These are phyloP conservation scores for Patella vulgata DNA, from an alignment of 1,140 invertebrate genomes.

Conservation along the genomic window DNA sequence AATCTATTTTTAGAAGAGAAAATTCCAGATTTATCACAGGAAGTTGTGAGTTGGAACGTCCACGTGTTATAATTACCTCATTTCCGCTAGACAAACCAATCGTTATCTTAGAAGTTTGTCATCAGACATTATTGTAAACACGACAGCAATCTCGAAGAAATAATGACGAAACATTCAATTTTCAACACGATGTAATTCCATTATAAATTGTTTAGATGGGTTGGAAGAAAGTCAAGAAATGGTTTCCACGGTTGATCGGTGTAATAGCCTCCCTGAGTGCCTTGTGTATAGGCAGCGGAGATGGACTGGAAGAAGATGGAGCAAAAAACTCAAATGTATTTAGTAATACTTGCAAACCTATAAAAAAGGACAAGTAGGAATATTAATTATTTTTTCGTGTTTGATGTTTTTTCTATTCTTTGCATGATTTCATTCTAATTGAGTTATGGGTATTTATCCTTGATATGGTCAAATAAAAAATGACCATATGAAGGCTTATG, in stretches of 20 bases:
- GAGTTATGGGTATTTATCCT: not conserved
- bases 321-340: not conserved
- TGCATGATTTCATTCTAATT: slow-evolving; percentile 1
- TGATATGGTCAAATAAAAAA: too few species aligned
- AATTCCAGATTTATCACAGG: too few species aligned
- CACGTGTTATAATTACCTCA: too few species aligned
- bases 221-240: slow-evolving; percentile 34
- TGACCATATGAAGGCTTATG: too few species aligned
- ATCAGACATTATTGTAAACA: not conserved
- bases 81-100: too few species aligned
- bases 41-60: too few species aligned
- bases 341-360: slow-evolving; percentile 5
- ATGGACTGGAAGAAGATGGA: slow-evolving; percentile 7
- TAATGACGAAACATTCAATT: too few species aligned
- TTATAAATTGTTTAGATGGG: too few species aligned
- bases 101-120: too few species aligned
- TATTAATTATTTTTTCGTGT: not conserved
- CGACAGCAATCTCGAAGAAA: too few species aligned
- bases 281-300: slow-evolving; percentile 33
- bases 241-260: slow-evolving; percentile 37
- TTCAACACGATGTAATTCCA: too few species aligned
- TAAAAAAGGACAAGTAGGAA: not conserved
- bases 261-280: slow-evolving; percentile 46
- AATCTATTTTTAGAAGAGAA: too few species aligned
- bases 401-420: not conserved